Evolutionary conservation across 2,797 vertebrate genomes (phyloP), one percentile per base, ranked within the genome.

Genomic region (Brotula barbata): DNA sequence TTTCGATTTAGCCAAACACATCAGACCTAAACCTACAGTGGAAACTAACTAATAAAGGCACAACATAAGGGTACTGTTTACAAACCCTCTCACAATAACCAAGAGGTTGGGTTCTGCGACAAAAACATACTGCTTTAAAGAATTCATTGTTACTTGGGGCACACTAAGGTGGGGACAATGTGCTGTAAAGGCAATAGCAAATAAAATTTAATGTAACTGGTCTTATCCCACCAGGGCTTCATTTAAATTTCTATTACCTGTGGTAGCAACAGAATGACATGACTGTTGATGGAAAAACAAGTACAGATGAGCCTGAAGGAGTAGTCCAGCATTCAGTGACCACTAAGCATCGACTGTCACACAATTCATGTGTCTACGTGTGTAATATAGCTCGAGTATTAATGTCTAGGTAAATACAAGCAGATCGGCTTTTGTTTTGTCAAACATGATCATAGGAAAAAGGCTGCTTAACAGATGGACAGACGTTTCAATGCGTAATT

Each of bases 81-180:
- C 25, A 28, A 28, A 28, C 36, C 55, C 7, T 47, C 21, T 16
- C 19, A 20, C n/a, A 50, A 17, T 28, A 39, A 7, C 11, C 45
- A 39, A 57, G 36, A 56, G 33, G 21, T 16, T 41, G 23, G 42
- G 21, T 6, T 41, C 14, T 55, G 5, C 16, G 3, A 48, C 56
- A 62, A 50, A 44, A 15, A n/a, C 51, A 23, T n/a, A 12, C 52
- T 37, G 64, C 47, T 22, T 42, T 64, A 56, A 80, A 65, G 55
- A 42, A 23, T 0, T 54, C 57, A 62, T 58, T 62, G 42, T 46
- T 48, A 5, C 42, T 21, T 4, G 21, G 12, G 20, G 16, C 33
- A 28, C 25, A 28, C 4, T 28, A 28, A 39, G n/a, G 1, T 8
- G 37, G 56, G 49, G 5, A 7, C 43, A 7, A 13, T 2, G 53